Base-by-base conservation (phyloP, 2,113 vertebrate species). In the Oryzias woworae region DNA sequence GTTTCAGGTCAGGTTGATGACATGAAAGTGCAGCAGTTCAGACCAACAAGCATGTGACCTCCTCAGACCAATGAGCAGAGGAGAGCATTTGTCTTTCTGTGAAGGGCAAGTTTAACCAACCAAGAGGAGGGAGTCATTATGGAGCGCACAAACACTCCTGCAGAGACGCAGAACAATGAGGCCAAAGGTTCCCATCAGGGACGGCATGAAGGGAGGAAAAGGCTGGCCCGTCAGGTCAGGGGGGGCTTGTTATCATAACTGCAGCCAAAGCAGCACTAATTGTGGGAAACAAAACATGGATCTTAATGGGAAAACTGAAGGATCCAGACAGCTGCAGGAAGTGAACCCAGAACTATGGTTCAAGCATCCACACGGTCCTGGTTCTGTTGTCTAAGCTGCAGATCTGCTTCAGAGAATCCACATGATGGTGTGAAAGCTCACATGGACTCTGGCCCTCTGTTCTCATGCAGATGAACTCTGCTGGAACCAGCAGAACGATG, bases 201-300 rank as follows among this genome's bases (percentile, higher is more conserved):
- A 78, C 71, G 62, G 66, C 78, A 44, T 56, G 58, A 62, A 53
- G 48, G 64, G 74, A 73, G 74, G 74, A 84, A 80, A 71, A 75
- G 79, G 76, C 71, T 1, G 48, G 31, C 48, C n/a, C 70, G 44
- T 77, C 49, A 55, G 83, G 79, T 74, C 26, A 6, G 26, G 73
- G 73, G 47, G 5, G 15, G 60, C 53, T 53, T 85, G 84, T 86
- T 83, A 79, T 80, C 77, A 80, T 67, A 82, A 74, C 74, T 80
- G 62, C 61, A 41, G 73, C 65, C 73, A 66, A 60, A 66, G 77
- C 80, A 64, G 52, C 5, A 42, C 58, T 62, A 76, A 78, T 70
- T 5, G 78, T 79, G 71, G 74, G 81, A 80, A 83, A 66, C 56
- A 53, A 53, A 62, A 53, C 66, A 57, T 58, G 61, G 53, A 61